Base-by-base conservation (phyloP, 2,888 invertebrate genomes). In the Macrosiphum euphorbiae region DNA sequence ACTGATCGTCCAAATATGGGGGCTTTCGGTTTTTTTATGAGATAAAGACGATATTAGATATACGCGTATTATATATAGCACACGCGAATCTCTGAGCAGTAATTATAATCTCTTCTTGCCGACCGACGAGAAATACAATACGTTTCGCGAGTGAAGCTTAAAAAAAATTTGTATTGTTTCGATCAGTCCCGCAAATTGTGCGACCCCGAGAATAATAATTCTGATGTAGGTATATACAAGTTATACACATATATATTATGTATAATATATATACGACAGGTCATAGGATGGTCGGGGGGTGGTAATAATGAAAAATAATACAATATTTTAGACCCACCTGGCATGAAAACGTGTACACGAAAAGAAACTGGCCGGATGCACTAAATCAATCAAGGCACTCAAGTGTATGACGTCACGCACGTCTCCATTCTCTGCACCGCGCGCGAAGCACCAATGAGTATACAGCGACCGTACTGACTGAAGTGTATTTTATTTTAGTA, bases 291-390 rank as follows among this genome's bases (percentile, higher is more conserved):
- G 44, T 28, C 4, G 28, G 24, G n/a, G 44, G 78, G 86, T 52
- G 24, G 86, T 50, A 52, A 90, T 67, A 86, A 94, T 67, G 61
- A 90, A 90, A 86, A 87, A 90, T 86, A 94, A 86, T 94, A 86
- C 47, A 92, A 87, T 85, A 67, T 90, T 90, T 94, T 90, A 90
- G 61, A 67, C 94, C 90, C 94, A 94, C 94, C 94, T 94, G 94
- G 94, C 86, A 90, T 67, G 41, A 67, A 90, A 94, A 86, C 58
- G 41, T 67, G 86, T 52, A 86, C 61, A 86, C 86, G 90, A 94
- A 94, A 94, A 94, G 86, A 86, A 94, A 94, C 94, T 94, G 61
- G 94, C 94, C 90, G 94, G 94, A 94, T 94, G 90, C 94, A 94
- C 94, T 90, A 90, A 94, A 94, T 94, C 94, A 94, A 94, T 94